Conservation (phyloP, 2,888 invertebrate species). For the Galerucella nymphaeae region DNA sequence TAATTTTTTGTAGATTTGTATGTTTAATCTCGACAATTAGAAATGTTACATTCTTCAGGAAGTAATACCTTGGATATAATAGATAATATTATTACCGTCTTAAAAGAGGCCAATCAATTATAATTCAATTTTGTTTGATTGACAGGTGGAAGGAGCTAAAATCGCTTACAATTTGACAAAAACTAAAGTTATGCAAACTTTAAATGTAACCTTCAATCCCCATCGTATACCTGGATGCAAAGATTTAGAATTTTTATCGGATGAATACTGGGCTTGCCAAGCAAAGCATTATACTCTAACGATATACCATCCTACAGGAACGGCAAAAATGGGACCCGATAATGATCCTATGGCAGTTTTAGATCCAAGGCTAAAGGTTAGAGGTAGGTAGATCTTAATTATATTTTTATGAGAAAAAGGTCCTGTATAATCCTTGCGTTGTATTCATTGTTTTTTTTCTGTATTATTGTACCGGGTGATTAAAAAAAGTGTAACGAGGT, state of each 20-base stretch:
- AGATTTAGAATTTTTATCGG: slow-evolving; percentile 72
- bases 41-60: too few relatives aligned
- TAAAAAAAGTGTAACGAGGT: too few relatives aligned
- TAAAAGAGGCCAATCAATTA: too few relatives aligned
- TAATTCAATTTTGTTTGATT: slow-evolving; percentile 9
- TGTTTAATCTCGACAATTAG: too few relatives aligned
- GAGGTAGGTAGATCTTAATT: slow-evolving; percentile 64
- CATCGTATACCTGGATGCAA: slow-evolving; percentile 76
- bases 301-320: slow-evolving; percentile 85
- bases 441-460: too few relatives aligned
- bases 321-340: slow-evolving; percentile 82
- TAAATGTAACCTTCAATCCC: slow-evolving; percentile 74
- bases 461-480: too few relatives aligned
- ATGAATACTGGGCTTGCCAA: slow-evolving; percentile 82
- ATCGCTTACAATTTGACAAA: slow-evolving; percentile 71
- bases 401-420: neutral
- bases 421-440: too few relatives aligned
- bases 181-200: slow-evolving; percentile 70
- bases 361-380: slow-evolving; percentile 73
- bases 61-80: too few relatives aligned
- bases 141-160: slow-evolving; percentile 79
- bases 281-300: slow-evolving; percentile 81
- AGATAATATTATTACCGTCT: too few relatives aligned
- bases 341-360: slow-evolving; percentile 74
- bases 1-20: too few relatives aligned